These are phyloP conservation scores for Tanytarsus gracilentus DNA, from an alignment of 2,888 invertebrate species.

Conservation along the genomic window DNA sequence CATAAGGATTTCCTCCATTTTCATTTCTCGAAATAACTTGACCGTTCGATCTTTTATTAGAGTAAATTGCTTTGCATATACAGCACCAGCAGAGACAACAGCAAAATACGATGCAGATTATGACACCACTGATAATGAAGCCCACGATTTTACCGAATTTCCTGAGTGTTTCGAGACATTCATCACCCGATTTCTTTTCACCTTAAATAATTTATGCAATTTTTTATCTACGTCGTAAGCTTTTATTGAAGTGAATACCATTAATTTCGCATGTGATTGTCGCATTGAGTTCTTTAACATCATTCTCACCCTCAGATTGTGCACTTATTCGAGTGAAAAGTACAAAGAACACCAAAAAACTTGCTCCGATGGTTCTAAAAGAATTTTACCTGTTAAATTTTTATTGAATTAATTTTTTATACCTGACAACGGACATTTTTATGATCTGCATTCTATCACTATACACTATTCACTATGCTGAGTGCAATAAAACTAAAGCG, in stretches of 20 bases:
- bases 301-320: too few relatives aligned
- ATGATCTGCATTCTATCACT: too few relatives aligned
- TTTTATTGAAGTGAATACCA: neutral
- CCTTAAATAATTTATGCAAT: neutral
- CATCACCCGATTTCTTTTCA: neutral
- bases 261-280: constrained; percentile 1
- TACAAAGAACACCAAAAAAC: too few relatives aligned
- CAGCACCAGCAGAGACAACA: constrained; percentile 18
- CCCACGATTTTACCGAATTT: constrained; percentile 12
- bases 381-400: too few relatives aligned
- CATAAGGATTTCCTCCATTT: too few relatives aligned
- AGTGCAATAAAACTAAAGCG: too few relatives aligned
- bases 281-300: neutral
- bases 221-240: neutral
- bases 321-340: too few relatives aligned
- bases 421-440: too few relatives aligned
- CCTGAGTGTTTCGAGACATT: neutral
- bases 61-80: constrained; percentile 9
- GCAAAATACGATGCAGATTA: neutral
- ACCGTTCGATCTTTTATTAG: neutral
- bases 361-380: too few relatives aligned
- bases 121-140: constrained; percentile 3
- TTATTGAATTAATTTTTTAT: too few relatives aligned
- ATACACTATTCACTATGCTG: too few relatives aligned
- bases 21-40: neutral